phyloP scores from a whole-genome alignment of 2,797 vertebrate genomes.

The Cryptoblepharus egeriae region DNA sequence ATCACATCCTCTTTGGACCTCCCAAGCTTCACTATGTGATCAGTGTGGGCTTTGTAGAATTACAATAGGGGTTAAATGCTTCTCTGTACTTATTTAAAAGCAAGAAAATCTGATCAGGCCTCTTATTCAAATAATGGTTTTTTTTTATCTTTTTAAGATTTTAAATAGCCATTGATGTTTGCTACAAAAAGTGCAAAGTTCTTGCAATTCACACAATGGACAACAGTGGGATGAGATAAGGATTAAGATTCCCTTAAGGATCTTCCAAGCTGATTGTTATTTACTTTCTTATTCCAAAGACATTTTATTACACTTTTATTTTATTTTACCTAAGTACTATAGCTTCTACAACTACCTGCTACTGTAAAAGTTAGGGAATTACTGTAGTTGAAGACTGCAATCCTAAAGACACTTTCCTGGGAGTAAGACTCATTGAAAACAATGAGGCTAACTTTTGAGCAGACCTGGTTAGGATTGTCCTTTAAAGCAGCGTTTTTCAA shows the following conservation, averaged over 20 bases:
- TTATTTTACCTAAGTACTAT: background rate
- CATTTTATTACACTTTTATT: conserved; percentile 24
- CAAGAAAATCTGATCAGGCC: conserved; percentile 70
- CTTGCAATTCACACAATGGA: background rate
- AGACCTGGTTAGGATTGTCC: no score
- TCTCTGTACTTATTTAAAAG: conserved; percentile 83
- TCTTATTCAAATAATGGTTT: conserved; percentile 64
- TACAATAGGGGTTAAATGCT: conserved; percentile 93
- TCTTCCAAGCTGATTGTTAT: conserved; percentile 6
- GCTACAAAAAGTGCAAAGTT: background rate
- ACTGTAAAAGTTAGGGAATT: no score
- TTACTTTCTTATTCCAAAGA: conserved; percentile 29
- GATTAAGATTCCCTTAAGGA: conserved; percentile 17
- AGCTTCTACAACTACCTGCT: background rate
- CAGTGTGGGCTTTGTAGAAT: conserved; percentile 88
- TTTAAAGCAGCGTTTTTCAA: no score
- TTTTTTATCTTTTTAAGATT: conserved; percentile 30
- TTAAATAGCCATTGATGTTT: conserved; percentile 39
- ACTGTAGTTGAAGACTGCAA: no score
- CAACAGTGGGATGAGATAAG: conserved; percentile 30
- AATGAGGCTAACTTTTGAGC: no score
- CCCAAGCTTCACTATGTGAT: conserved; percentile 83
- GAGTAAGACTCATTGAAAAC: no score
- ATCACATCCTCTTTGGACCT: conserved; percentile 69
- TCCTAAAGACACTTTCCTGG: no score